Conservation (phyloP, 2,888 invertebrate species). For the Drosophila incognita region DNA sequence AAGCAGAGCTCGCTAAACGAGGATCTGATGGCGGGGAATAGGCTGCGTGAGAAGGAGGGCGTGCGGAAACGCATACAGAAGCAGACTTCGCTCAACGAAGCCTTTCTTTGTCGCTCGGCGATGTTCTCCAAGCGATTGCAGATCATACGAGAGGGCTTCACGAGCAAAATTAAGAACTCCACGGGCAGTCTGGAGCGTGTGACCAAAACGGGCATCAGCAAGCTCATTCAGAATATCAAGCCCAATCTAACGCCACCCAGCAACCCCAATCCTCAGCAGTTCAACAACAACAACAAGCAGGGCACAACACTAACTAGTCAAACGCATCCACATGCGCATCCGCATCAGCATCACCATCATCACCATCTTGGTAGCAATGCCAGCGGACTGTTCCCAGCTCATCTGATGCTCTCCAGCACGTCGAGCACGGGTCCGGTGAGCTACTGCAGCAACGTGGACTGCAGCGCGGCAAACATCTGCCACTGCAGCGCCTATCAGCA, state of each 20-base stretch:
- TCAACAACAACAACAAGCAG: conserved; percentile 50
- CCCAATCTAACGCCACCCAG: conserved; percentile 48
- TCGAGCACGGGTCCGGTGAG: conserved; percentile 73
- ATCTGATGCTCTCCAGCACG: conserved; percentile 57
- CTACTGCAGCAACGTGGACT: conserved; percentile 82
- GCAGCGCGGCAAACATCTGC: conserved; percentile 74
- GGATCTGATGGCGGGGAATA: conserved; percentile 94
- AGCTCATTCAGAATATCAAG: conserved; percentile 94
- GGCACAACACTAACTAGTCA: conserved; percentile 48
- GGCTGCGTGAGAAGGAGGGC: conserved; percentile 92
- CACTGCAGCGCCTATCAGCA: conserved; percentile 82
- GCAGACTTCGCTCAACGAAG: conserved; percentile 95
- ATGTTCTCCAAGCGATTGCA: conserved; percentile 84
- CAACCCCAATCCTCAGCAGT: conserved; percentile 20
- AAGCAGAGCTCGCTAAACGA: conserved; percentile 95
- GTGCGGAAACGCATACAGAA: conserved; percentile 94
- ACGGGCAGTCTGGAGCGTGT: conserved; percentile 94
- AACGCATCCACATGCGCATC: conserved; percentile 42
- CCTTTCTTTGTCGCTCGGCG: conserved; percentile 88
- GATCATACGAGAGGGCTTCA: conserved; percentile 88
- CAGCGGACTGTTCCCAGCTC: conserved; percentile 39
- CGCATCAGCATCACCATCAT: conserved; percentile 69
- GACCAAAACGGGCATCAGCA: conserved; percentile 92
- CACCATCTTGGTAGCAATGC: conserved; percentile 50
- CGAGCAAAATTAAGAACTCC: conserved; percentile 92